Percentiles rank a stretch among this genome's conserved stretches.
These are phyloP conservation scores for Ciconia stormi DNA, from an alignment of 2,113 vertebrate species.

Conservation along the genomic window DNA sequence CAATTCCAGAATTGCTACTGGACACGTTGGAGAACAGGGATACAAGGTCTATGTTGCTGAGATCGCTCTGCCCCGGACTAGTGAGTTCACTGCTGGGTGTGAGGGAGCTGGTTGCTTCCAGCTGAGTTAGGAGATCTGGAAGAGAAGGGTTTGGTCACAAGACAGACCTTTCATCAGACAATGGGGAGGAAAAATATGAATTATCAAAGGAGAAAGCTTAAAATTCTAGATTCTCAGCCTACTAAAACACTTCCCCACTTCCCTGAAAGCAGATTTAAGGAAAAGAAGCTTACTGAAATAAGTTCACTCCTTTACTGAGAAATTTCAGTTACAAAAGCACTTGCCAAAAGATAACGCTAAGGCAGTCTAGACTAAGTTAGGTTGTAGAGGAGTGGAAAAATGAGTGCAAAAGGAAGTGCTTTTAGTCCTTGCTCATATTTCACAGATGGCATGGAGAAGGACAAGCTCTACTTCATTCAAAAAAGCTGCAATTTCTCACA, in stretches of 20 bases:
- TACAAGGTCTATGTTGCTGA: constrained; percentile 87
- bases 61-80: constrained; percentile 82
- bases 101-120: constrained; percentile 85
- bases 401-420: not conserved
- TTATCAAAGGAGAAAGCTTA: not conserved
- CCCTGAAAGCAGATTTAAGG: not conserved
- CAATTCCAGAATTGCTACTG: constrained; percentile 67
- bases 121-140: constrained; percentile 87
- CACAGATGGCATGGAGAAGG: not conserved
- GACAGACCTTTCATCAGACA: not conserved
- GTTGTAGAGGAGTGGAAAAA: not conserved
- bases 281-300: not conserved
- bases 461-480: not conserved
- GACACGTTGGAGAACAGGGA: constrained; percentile 88
- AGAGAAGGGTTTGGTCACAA: not conserved
- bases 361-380: not conserved
- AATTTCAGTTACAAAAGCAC: not conserved
- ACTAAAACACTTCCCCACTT: not conserved
- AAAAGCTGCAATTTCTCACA: not conserved
- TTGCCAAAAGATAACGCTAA: not conserved
- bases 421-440: not conserved
- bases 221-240: not conserved
- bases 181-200: not conserved
- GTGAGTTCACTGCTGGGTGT: constrained; percentile 90
- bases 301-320: not conserved